These are phyloP conservation scores for Melanotaenia parkinsoni DNA, from an alignment of 2,797 vertebrate species.

Conservation along the genomic window DNA sequence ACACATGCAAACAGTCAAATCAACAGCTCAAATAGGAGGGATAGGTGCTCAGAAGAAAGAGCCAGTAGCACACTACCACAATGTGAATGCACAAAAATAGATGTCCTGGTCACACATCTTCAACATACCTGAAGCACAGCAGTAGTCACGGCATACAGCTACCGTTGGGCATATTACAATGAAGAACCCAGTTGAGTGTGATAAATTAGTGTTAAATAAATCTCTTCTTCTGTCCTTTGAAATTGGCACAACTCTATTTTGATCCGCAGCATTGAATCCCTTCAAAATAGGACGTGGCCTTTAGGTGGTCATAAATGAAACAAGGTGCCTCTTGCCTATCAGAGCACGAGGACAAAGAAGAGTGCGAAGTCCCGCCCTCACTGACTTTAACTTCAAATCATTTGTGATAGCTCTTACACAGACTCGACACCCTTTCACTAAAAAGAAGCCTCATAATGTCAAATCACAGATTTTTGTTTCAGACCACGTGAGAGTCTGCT, in stretches of 20 bases:
- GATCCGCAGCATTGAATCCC: conserved; percentile 18
- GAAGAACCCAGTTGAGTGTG: conserved; percentile 10
- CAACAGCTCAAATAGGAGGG: conserved; percentile 30
- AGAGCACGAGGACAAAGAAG: conserved; percentile 33
- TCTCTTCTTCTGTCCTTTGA: conserved; percentile 51
- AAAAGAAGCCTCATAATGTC: conserved; percentile 5
- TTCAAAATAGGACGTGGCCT: conserved; percentile 49
- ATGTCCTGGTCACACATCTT: conserved; percentile 27
- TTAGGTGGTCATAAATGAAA: conserved; percentile 52
- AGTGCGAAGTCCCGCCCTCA: conserved; percentile 47
- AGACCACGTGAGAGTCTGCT: conserved; percentile 3
- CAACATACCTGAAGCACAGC: conserved; percentile 61
- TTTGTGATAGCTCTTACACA: conserved; percentile 13
- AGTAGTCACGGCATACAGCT: conserved; percentile 30
- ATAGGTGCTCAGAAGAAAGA: conserved; percentile 3
- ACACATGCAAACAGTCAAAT: conserved; percentile 47
- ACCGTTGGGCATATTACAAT: conserved; percentile 1
- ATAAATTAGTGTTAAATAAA: not conserved
- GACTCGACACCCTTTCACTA: conserved; percentile 7
- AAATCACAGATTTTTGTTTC: conserved; percentile 4
- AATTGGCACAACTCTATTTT: conserved; percentile 17
- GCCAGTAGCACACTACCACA: not conserved
- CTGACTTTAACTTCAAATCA: conserved; percentile 23
- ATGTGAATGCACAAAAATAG: conserved; percentile 34
- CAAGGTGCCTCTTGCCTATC: conserved; percentile 53